These are phyloP conservation scores for Scrobipalpa costella DNA, from an alignment of 2,888 invertebrate genomes.

Conservation along the genomic window DNA sequence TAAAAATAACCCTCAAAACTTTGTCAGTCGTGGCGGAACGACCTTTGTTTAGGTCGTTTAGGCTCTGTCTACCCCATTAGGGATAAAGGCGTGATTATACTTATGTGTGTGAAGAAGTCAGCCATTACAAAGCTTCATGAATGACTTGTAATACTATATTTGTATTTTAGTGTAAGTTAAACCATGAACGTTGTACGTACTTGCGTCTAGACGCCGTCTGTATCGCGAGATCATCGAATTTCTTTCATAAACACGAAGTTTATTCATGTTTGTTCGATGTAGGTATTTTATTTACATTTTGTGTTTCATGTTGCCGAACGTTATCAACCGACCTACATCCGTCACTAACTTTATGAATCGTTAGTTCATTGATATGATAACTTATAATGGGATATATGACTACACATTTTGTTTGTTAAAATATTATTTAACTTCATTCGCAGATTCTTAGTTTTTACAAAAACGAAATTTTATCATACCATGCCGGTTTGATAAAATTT, in stretches of 20 bases:
- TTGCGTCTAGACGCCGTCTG: constrained; percentile 30
- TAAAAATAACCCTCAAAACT: too few relatives aligned
- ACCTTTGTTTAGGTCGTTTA: too few relatives aligned
- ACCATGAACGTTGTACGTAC: neutral
- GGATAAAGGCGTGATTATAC: too few relatives aligned
- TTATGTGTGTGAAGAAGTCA: too few relatives aligned
- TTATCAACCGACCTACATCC: constrained; percentile 39
- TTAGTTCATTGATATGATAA: constrained; percentile 20
- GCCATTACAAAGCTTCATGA: neutral
- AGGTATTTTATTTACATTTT: neutral
- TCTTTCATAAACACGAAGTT: constrained; percentile 9
- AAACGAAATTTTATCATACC: too few relatives aligned
- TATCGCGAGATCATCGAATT: constrained; percentile 28
- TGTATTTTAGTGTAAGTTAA: neutral
- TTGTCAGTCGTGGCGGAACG: too few relatives aligned
- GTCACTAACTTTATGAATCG: constrained; percentile 22
- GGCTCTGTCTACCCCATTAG: too few relatives aligned
- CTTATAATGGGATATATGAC: neutral
- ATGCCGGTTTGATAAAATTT: too few relatives aligned
- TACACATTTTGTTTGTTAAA: neutral
- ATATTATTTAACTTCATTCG: neutral
- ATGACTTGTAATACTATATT: neutral
- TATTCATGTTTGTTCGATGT: neutral
- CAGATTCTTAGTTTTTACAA: neutral
- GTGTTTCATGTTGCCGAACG: constrained; percentile 21